These are phyloP conservation scores for Linurgus olivaceus DNA, from an alignment of 2,797 vertebrate species.

Conservation along the genomic window DNA sequence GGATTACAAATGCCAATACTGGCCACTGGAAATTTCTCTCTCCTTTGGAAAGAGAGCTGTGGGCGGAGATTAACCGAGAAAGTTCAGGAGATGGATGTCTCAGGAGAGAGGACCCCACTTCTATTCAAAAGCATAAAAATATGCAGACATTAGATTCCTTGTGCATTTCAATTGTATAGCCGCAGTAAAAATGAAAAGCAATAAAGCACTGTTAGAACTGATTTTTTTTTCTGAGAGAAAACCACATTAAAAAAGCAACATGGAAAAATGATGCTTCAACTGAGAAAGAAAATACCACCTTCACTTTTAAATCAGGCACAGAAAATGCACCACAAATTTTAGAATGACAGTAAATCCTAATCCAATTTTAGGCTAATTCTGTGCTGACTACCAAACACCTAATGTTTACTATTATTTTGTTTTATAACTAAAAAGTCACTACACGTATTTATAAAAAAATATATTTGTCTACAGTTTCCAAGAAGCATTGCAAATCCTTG, in stretches of 20 bases:
- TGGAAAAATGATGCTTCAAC: not conserved
- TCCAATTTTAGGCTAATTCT: not conserved
- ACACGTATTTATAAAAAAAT: not conserved
- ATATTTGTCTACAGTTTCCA: not conserved
- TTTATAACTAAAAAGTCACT: not conserved
- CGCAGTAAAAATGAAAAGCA: conserved; percentile 1
- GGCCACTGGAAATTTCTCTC: conserved; percentile 99
- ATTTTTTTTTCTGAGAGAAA: not conserved
- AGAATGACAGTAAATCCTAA: not conserved
- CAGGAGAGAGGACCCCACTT: conserved; percentile 96
- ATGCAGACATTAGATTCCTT: conserved; percentile 49
- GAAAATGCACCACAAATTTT: not conserved
- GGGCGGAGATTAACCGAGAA: conserved; percentile 95
- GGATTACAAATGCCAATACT: conserved; percentile 96
- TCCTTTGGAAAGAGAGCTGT: conserved; percentile 97
- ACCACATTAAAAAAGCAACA: not conserved
- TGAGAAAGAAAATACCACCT: not conserved
- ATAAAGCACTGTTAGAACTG: not conserved
- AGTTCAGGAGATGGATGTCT: conserved; percentile 98
- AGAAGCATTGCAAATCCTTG: not conserved
- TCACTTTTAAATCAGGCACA: not conserved
- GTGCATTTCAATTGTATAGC: not conserved
- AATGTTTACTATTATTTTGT: not conserved
- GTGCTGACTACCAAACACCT: rapidly evolving
- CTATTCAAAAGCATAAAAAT: conserved; percentile 77